Evolutionary conservation across 1,140 invertebrate species (phyloP).

Genomic region (Ectropis grisescens): DNA sequence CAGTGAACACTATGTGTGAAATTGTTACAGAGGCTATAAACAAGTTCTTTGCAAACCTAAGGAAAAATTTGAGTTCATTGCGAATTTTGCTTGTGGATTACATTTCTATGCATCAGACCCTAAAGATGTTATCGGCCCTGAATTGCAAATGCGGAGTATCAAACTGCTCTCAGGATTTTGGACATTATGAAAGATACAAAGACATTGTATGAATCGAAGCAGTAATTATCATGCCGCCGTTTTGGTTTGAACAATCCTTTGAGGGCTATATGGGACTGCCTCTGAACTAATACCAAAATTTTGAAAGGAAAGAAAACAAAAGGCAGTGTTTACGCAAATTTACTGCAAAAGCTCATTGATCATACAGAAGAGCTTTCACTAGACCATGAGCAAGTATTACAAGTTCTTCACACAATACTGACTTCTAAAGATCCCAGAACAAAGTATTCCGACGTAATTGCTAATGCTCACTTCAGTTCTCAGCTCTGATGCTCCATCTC

Average conservation of each 20-base stretch:
- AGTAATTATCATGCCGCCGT: too few species aligned
- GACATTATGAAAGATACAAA: too few species aligned
- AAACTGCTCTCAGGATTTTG: conserved; percentile 44
- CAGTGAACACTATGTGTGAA: conserved; percentile 39
- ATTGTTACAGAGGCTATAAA: conserved; percentile 49
- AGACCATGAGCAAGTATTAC: conserved; percentile 73
- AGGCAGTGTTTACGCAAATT: conserved; percentile 37
- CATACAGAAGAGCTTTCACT: conserved; percentile 72
- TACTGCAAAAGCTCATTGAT: conserved; percentile 33
- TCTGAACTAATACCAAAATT: too few species aligned
- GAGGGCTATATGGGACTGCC: too few species aligned
- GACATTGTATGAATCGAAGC: too few species aligned
- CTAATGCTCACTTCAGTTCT: too few species aligned
- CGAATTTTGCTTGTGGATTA: conserved; percentile 62
- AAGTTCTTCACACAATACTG: conserved; percentile 51
- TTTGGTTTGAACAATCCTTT: too few species aligned
- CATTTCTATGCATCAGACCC: conserved; percentile 41
- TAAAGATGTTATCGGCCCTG: conserved; percentile 48
- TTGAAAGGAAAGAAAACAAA: conserved; percentile 26
- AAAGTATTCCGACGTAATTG: conserved; percentile 48
- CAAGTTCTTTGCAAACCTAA: conserved; percentile 46
- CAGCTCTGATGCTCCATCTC: conserved; percentile 30
- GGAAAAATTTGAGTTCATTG: conserved; percentile 66
- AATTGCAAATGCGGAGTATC: conserved; percentile 45
- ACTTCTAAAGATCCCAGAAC: conserved; percentile 24